phyloP scores from a whole-genome alignment of 1,140 invertebrate genomes.

The Halesus radiatus region DNA sequence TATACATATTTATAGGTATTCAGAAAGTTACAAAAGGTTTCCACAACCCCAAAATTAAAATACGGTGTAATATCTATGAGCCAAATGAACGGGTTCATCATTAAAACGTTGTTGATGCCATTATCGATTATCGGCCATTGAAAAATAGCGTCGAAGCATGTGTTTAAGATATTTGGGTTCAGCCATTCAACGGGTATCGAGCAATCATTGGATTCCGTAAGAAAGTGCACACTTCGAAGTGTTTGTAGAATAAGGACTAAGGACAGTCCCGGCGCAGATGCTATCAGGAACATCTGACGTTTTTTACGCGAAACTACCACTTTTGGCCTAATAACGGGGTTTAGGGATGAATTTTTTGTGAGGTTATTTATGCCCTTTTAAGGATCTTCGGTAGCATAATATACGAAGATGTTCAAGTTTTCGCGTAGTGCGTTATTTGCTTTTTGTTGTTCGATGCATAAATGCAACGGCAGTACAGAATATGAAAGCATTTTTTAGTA shows the following conservation, averaged over 20 bases:
- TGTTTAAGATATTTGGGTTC: constrained; percentile 5
- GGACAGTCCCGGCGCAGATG: constrained; percentile 46
- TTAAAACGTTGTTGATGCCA: background rate
- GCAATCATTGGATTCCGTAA: constrained; percentile 35
- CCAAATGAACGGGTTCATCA: background rate
- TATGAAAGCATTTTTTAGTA: no score
- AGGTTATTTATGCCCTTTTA: constrained; percentile 22
- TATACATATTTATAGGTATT: no score
- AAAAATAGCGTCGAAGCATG: background rate
- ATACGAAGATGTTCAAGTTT: constrained; percentile 6
- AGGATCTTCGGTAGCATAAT: constrained; percentile 8
- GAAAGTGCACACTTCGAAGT: constrained; percentile 18
- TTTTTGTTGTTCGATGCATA: no score
- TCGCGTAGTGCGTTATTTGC: background rate
- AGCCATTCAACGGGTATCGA: constrained; percentile 20
- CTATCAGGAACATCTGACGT: constrained; percentile 53
- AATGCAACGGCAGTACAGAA: no score
- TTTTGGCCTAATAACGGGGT: constrained; percentile 52
- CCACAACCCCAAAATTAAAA: no score
- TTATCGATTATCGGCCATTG: background rate
- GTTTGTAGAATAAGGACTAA: constrained; percentile 1
- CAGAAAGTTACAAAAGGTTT: no score
- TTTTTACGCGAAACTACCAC: constrained; percentile 49
- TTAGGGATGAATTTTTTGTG: constrained; percentile 34
- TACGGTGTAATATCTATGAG: no score